These are phyloP conservation scores for Morpho achilles DNA, from an alignment of 2,888 invertebrate species.

Conservation along the genomic window DNA sequence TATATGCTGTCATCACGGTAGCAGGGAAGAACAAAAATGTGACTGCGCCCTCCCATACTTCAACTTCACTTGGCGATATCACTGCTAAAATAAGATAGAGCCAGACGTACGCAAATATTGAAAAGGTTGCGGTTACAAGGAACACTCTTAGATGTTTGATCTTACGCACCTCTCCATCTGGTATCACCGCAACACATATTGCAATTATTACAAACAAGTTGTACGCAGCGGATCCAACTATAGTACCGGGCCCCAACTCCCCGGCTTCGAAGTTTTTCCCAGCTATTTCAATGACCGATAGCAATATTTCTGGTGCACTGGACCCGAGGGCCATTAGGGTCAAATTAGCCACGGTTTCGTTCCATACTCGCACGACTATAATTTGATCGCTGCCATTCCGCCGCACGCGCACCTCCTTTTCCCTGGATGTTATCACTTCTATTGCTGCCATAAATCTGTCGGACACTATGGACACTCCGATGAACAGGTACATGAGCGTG, in stretches of 20 bases:
- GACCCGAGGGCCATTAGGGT: conserved; percentile 99
- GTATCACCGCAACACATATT: conserved; percentile 95
- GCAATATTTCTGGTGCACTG: conserved; percentile 97
- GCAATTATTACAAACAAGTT: conserved; percentile 99
- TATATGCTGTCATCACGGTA: conserved; percentile 97
- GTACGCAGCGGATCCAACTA: conserved; percentile 99
- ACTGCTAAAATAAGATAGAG: conserved; percentile 95
- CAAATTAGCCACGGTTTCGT: conserved; percentile 98
- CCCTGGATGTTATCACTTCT: conserved; percentile 99
- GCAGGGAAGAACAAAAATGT: conserved; percentile 98
- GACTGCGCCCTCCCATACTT: conserved; percentile 98
- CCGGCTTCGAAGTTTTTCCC: conserved; percentile 97
- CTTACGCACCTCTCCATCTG: conserved; percentile 92
- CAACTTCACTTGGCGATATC: conserved; percentile 91
- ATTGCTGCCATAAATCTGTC: conserved; percentile 99
- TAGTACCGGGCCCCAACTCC: conserved; percentile 98
- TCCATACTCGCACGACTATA: conserved; percentile 97
- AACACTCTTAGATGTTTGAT: conserved; percentile 98
- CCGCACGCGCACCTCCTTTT: conserved; percentile 95
- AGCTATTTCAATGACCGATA: conserved; percentile 98
- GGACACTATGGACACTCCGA: conserved; percentile 99
- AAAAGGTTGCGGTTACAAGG: conserved; percentile 98
- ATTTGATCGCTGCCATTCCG: conserved; percentile 94
- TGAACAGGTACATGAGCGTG: conserved; percentile 94
- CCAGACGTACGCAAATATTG: conserved; percentile 99